phyloP scores from a whole-genome alignment of 2,113 vertebrate genomes.

The Aepyceros melampus region DNA sequence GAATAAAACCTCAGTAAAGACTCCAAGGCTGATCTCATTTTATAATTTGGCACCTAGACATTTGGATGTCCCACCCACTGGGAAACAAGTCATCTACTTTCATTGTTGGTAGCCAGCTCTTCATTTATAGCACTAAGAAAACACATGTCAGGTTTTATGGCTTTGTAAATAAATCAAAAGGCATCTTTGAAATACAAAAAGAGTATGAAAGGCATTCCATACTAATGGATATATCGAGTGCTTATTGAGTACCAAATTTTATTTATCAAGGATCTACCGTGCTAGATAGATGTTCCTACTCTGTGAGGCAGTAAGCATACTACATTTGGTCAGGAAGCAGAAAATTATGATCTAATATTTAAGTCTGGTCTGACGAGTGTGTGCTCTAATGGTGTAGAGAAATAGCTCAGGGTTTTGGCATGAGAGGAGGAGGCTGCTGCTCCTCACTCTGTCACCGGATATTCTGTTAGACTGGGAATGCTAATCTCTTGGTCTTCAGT shows the following conservation, averaged over 20 bases:
- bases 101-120: conserved; percentile 21
- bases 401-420: neutral
- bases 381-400: neutral
- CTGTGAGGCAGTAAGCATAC: neutral
- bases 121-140: conserved; percentile 44
- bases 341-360: neutral
- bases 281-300: neutral
- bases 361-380: neutral
- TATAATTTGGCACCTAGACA: conserved; percentile 45
- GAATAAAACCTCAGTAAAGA: conserved; percentile 30
- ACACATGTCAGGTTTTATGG: conserved; percentile 14
- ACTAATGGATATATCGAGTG: neutral
- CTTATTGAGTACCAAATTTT: conserved; percentile 11
- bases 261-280: neutral
- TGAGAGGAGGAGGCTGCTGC: neutral
- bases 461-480: neutral
- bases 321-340: neutral
- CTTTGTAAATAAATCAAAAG: conserved; percentile 40
- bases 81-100: conserved; percentile 22
- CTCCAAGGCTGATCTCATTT: conserved; percentile 37
- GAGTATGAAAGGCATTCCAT: conserved; percentile 21
- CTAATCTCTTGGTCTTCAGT: neutral
- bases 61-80: conserved; percentile 31
- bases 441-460: neutral
- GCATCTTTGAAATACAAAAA: neutral